These are phyloP conservation scores for Porites rus DNA, from an alignment of 92 coral and sea anemone genomes.

Conservation along the genomic window DNA sequence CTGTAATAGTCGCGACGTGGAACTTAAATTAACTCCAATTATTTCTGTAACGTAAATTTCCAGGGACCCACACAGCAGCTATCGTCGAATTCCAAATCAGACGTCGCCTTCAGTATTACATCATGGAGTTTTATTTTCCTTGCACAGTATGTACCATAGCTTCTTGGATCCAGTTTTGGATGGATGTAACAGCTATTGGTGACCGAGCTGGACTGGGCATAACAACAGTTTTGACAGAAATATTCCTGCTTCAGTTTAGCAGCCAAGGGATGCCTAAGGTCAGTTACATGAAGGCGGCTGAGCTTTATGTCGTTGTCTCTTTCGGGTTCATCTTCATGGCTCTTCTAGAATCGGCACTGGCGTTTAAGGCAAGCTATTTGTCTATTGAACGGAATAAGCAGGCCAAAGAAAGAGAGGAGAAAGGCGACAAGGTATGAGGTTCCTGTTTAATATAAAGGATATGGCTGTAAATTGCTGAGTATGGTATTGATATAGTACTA, in stretches of 20 bases:
- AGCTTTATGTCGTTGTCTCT: slow-evolving; percentile 68
- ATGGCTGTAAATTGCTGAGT: not conserved
- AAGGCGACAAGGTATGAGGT: slow-evolving; percentile 10
- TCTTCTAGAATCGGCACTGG: slow-evolving; percentile 66
- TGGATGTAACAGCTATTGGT: slow-evolving; percentile 64
- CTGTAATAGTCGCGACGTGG: too few relatives aligned
- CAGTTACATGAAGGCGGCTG: slow-evolving; percentile 82
- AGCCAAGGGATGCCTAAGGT: slow-evolving; percentile 72
- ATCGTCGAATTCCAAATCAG: slow-evolving; percentile 48
- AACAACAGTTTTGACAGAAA: slow-evolving; percentile 75
- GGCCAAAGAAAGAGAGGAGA: not conserved
- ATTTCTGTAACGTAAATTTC: not conserved
- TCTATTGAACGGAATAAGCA: not conserved
- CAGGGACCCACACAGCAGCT: slow-evolving; percentile 54
- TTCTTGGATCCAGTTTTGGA: slow-evolving; percentile 88
- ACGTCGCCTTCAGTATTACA: slow-evolving; percentile 69
- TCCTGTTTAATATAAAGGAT: not conserved
- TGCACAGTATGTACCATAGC: slow-evolving; percentile 63
- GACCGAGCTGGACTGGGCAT: slow-evolving; percentile 60
- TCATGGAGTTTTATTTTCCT: slow-evolving; percentile 72
- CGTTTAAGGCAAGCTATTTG: slow-evolving; percentile 31
- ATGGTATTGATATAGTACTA: not conserved
- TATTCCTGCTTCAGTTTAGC: slow-evolving; percentile 76
- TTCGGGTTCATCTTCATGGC: slow-evolving; percentile 76
- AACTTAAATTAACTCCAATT: too few relatives aligned